These are phyloP conservation scores for Agonopterix alstromeriana DNA, from an alignment of 2,888 invertebrate species.

Conservation along the genomic window DNA sequence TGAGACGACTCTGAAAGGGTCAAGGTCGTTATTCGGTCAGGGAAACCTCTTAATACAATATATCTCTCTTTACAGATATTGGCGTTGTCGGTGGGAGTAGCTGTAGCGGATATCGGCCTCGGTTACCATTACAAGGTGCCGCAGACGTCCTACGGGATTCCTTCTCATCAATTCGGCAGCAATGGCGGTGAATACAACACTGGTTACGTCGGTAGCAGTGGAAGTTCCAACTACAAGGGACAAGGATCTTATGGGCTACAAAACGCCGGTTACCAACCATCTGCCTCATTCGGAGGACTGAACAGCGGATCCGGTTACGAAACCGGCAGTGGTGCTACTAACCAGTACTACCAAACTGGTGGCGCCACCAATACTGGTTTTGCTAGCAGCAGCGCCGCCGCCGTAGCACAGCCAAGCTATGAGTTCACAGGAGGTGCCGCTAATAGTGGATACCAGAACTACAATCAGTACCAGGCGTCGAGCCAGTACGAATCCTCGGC, in stretches of 20 bases:
- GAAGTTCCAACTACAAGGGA: slow-evolving; percentile 5
- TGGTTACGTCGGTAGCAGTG: slow-evolving; percentile 12
- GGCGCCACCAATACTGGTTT: slow-evolving; percentile 3
- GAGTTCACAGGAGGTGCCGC: slow-evolving; percentile 6
- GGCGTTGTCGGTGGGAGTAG: slow-evolving; percentile 37
- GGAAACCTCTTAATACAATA: slow-evolving; percentile 1
- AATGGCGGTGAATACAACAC: slow-evolving; percentile 26
- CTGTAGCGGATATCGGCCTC: slow-evolving; percentile 45
- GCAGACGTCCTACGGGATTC: slow-evolving; percentile 55
- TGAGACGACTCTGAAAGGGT: no score
- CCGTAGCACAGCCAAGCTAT: slow-evolving; percentile 15
- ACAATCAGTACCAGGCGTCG: slow-evolving; percentile 27
- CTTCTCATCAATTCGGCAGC: slow-evolving; percentile 36
- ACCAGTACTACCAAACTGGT: slow-evolving; percentile 17
- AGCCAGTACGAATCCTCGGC: slow-evolving; percentile 20
- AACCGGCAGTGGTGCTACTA: slow-evolving; percentile 12
- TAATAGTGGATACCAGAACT: slow-evolving; percentile 17
- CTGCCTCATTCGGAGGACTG: slow-evolving; percentile 8
- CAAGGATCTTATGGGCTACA: background rate
- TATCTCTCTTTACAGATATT: slow-evolving; percentile 42
- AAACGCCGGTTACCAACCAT: slow-evolving; percentile 16
- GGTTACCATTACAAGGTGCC: slow-evolving; percentile 63
- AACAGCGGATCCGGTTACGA: slow-evolving; percentile 10
- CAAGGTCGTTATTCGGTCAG: no score
- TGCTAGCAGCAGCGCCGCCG: slow-evolving; percentile 10